Percentiles rank a stretch among this genome's conserved stretches.
phyloP scores from a whole-genome alignment of 1,140 invertebrate species.

The Neodiprion lecontei region DNA sequence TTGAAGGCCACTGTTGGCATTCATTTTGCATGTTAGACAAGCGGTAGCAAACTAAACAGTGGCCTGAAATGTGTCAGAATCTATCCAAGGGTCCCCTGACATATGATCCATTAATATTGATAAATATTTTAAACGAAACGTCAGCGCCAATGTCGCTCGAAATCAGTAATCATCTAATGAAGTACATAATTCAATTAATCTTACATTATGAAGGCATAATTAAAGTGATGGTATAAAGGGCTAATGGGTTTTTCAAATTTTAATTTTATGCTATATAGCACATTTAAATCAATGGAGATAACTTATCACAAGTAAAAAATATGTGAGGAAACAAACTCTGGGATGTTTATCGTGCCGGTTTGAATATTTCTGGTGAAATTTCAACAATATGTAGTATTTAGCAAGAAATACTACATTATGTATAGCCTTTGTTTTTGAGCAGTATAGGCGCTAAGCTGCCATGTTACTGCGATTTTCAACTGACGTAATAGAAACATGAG shows the following conservation, averaged over 20 bases:
- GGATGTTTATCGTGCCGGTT: too few relatives aligned
- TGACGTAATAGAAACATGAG: background rate
- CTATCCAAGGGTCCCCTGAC: too few relatives aligned
- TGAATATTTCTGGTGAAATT: too few relatives aligned
- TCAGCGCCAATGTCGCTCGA: background rate
- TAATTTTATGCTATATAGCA: background rate
- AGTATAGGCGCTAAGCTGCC: background rate
- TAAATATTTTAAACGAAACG: background rate
- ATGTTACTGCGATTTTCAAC: background rate
- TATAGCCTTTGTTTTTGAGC: background rate
- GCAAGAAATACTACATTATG: background rate
- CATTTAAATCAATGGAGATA: background rate
- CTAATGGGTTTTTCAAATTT: background rate
- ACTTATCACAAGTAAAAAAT: background rate
- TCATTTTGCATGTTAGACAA: too few relatives aligned
- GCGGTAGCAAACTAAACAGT: too few relatives aligned
- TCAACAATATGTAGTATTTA: background rate
- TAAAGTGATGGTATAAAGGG: constrained; percentile 1
- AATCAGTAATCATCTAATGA: background rate
- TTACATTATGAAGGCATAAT: background rate
- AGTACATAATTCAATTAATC: background rate
- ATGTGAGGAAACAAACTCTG: background rate
- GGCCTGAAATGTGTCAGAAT: too few relatives aligned
- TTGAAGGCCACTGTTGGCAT: too few relatives aligned
- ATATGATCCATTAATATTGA: background rate